These are phyloP conservation scores for Neotoxoptera formosana DNA, from an alignment of 1,140 invertebrate genomes.

Conservation along the genomic window DNA sequence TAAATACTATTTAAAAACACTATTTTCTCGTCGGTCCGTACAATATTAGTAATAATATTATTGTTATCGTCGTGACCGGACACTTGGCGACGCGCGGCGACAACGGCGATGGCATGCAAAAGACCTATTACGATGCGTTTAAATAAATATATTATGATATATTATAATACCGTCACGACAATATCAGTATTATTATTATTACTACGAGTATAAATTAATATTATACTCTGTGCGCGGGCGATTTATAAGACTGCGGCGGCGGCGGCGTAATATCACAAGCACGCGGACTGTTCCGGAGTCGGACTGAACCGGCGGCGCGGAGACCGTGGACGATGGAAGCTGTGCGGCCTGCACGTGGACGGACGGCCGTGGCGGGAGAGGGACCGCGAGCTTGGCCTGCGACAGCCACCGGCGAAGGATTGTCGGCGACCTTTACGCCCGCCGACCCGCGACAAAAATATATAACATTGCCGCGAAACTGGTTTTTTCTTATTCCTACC, in stretches of 20 bases:
- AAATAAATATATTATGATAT: background rate
- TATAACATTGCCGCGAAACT: background rate
- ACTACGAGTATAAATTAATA: no score
- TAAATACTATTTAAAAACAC: background rate
- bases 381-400: slow-evolving; percentile 36
- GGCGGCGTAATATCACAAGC: background rate
- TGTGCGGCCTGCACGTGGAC: background rate
- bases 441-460: background rate
- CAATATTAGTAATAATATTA: background rate
- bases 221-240: background rate
- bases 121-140: background rate
- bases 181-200: no score
- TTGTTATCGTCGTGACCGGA: background rate
- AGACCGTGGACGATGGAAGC: background rate
- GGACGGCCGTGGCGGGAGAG: background rate
- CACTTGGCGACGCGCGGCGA: no score
- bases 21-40: background rate
- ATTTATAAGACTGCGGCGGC: background rate
- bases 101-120: background rate
- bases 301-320: background rate
- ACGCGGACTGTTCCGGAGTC: background rate
- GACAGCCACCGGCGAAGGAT: slow-evolving; percentile 28
- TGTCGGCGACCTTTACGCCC: slow-evolving; percentile 32
- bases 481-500: background rate
- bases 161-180: background rate